Base-by-base conservation (phyloP, 2,113 vertebrate species). In the Dolichallabes microphthalmus region DNA sequence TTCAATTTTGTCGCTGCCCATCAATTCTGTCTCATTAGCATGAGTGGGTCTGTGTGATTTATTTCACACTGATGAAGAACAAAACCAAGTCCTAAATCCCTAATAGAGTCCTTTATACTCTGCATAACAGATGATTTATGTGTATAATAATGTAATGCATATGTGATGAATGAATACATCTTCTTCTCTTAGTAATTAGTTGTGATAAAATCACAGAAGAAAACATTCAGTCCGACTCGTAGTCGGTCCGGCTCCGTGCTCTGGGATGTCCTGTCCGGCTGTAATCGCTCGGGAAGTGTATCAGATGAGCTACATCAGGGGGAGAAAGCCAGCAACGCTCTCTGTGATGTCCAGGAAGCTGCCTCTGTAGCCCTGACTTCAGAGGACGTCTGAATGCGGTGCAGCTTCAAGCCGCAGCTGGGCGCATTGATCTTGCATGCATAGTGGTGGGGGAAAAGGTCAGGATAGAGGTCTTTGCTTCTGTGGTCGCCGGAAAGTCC, bases 1-100 rank as follows among this genome's bases (percentile, higher is more conserved):
- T 66, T 68, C 52, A 81, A 75, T 63, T 82, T 19, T 50, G 58
- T 64, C 25, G 17, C 58, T 64, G 58, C 61, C 74, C 35, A 61
- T 86, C 64, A 50, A 57, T 77, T 75, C 85, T 17, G 9, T n/a
- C 39, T 86, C 50, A 86, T 82, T 75, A 86, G 80, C 63, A 61
- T 22, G 32, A 25, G 22, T 5, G 63, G 39, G 30, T 55, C 63
- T 2, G 83, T 58, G 10, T 82, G 57, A 57, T 60, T 83, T 71
- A 83, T 74, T n/a, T 74, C 12, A 2, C 53, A 5, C 32, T 39
- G 76, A 58, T 83, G 75, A 78, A 55, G 81, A 80, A 78, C 50
- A 73, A 55, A 50, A 73, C 3, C 25, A 86, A 85, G 52, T 22
- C 15, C 10, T 60, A 78, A 78, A 78, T 20, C 14, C 76, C 13